These are phyloP conservation scores for Drosophila koepferae DNA, from an alignment of 2,888 invertebrate species.

Conservation along the genomic window DNA sequence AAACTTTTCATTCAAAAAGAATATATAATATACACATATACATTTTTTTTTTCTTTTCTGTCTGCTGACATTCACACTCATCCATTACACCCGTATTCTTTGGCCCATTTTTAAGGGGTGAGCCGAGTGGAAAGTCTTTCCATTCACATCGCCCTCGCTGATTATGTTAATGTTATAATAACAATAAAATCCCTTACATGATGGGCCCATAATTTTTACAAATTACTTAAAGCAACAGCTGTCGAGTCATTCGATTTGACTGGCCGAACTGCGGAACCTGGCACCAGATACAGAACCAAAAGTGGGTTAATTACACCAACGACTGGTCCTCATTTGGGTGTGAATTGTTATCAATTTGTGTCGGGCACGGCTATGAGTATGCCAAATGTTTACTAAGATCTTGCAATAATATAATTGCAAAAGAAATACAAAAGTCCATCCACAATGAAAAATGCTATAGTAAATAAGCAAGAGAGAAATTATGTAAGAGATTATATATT, in stretches of 20 bases:
- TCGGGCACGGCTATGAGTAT: slow-evolving; percentile 25
- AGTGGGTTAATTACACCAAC: slow-evolving; percentile 62
- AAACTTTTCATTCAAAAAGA: too few relatives aligned
- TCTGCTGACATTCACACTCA: neutral
- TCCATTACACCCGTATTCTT: slow-evolving; percentile 8
- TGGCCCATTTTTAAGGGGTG: neutral
- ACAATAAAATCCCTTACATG: slow-evolving; percentile 59
- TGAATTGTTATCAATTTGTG: slow-evolving; percentile 67
- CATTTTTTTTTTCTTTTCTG: neutral
- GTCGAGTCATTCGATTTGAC: slow-evolving; percentile 44
- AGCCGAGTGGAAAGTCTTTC: slow-evolving; percentile 36
- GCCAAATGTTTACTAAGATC: slow-evolving; percentile 43
- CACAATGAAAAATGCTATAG: neutral
- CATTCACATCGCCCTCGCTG: slow-evolving; percentile 21
- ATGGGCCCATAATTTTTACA: slow-evolving; percentile 65
- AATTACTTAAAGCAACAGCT: slow-evolving; percentile 56
- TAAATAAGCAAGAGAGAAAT: neutral
- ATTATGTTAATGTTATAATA: slow-evolving; percentile 53
- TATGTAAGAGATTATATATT: neutral
- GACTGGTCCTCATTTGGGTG: slow-evolving; percentile 60
- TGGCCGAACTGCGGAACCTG: slow-evolving; percentile 23
- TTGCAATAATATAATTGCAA: slow-evolving; percentile 9
- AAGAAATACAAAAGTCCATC: neutral
- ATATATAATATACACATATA: neutral
- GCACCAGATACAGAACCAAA: slow-evolving; percentile 26